Base-by-base conservation (phyloP, 1,140 invertebrate species). In the Scaptodrosophila lebanonensis region DNA sequence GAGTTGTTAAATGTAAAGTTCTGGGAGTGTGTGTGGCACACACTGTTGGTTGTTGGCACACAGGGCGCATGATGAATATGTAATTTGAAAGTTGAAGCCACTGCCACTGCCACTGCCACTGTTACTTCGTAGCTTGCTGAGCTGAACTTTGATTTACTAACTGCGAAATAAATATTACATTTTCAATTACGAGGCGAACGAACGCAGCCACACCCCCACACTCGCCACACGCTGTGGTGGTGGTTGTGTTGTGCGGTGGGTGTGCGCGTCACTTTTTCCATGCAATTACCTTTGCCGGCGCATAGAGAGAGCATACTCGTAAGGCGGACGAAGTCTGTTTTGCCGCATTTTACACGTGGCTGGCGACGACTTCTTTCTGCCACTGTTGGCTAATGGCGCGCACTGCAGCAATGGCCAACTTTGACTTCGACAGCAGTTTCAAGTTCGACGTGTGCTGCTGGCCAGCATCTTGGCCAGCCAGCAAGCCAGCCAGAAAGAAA, bases 81-180 rank as follows among this genome's bases (percentile, higher is more conserved):
- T 79, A 77, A 77, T 77, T 57, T 54, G 64, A 40, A 47, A 63
- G 72, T 67, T 76, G n/a, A n/a, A 77, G 79, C 72, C 72, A 77
- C 52, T 73, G 73, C 51, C 8, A 8, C 22, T 25, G 22, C 22
- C 8, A 8, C 22, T 25, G 22, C 22, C 3, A 25, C n/a, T n/a
- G n/a, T n/a, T n/a, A n/a, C n/a, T n/a, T n/a, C n/a, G 22, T 25
- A 4, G 22, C 22, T 25, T 25, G 8, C 22, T 8, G 22, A 8
- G 64, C 43, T 73, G 64, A 73, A 75, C 75, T 82, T 75, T 82
- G 75, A 82, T 82, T 82, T 82, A 82, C 69, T 82, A 82, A 82
- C 75, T 82, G 75, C 75, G 69, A 82, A 82, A 73, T 82, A 82
- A 82, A 82, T 82, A 82, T 82, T 79, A 75, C 70, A 82, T 82